Evolutionary conservation across 2,797 vertebrate genomes (phyloP).

Genomic region (Cheirogaleus major): DNA sequence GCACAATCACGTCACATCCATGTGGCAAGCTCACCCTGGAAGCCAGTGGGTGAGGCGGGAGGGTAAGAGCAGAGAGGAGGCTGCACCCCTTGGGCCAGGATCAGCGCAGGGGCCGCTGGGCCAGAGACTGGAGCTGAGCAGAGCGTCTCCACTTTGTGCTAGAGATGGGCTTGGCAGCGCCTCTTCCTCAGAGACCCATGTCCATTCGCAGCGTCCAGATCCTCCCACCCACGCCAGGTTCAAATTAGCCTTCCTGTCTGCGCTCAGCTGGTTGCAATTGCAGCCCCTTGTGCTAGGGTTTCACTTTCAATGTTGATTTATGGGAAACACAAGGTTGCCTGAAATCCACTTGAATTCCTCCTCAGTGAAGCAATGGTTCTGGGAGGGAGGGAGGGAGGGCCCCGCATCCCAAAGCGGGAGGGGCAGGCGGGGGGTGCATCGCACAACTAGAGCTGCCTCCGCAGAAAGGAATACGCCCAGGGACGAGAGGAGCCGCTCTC

Average conservation of each 20-base stretch:
- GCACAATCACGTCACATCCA: not conserved
- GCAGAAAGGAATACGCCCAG: not conserved
- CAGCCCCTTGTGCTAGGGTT: conserved; percentile 15
- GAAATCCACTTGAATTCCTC: conserved; percentile 69
- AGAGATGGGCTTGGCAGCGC: not conserved
- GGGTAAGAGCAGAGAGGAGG: not conserved
- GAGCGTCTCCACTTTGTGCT: not conserved
- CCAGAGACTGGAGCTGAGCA: not conserved
- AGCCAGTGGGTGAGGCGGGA: not conserved
- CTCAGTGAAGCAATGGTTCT: conserved; percentile 55
- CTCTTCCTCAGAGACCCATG: not conserved
- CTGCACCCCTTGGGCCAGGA: not conserved
- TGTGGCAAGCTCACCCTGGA: not conserved
- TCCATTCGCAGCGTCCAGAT: not conserved
- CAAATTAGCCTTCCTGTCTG: not conserved
- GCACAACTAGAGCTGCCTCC: not conserved
- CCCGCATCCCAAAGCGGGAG: not conserved
- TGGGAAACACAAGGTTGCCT: conserved; percentile 69
- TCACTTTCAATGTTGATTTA: conserved; percentile 62
- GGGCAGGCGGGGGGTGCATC: not conserved
- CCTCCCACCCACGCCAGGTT: not conserved
- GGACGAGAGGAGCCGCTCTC: not conserved
- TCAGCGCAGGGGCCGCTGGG: not conserved
- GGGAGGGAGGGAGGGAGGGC: not conserved
- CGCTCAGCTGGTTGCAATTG: conserved; percentile 31